Evolutionary conservation across 2,113 vertebrate species (phyloP).

Genomic region (Aleadryas rufinucha): DNA sequence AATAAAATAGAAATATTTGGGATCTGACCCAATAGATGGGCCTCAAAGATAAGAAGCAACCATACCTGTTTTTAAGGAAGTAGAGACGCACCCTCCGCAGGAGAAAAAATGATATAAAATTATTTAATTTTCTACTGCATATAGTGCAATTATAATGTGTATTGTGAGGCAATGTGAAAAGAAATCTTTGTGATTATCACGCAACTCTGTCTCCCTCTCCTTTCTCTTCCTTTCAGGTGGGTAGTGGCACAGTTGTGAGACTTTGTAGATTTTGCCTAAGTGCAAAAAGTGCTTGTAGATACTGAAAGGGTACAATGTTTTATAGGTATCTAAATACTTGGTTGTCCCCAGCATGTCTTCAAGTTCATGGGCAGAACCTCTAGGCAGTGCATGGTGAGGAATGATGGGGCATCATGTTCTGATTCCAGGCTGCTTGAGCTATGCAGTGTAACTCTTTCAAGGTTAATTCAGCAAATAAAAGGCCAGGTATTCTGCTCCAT

Average conservation of each 20-base stretch:
- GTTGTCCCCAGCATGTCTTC: not conserved
- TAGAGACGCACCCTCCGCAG: fast-evolving
- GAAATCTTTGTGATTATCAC: not conserved
- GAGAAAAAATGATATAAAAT: not conserved
- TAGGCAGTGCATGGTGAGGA: not conserved
- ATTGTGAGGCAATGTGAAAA: not conserved
- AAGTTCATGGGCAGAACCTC: not conserved
- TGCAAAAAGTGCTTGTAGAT: not conserved
- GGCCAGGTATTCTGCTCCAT: not conserved
- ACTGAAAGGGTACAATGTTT: not conserved
- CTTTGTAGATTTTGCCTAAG: not conserved
- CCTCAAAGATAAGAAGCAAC: not conserved
- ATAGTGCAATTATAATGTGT: not conserved
- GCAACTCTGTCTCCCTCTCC: not conserved
- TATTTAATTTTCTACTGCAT: not conserved
- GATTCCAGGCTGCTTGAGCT: not conserved
- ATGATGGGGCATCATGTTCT: not conserved
- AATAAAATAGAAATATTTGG: not conserved
- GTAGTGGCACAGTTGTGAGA: not conserved
- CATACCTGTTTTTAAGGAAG: not conserved
- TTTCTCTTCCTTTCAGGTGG: not conserved
- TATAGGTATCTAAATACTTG: not conserved
- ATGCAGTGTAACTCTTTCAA: not conserved
- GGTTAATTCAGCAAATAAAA: not conserved
- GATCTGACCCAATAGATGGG: not conserved